These are phyloP conservation scores for Drosophila funebris DNA, from an alignment of 1,140 invertebrate genomes.

Conservation along the genomic window DNA sequence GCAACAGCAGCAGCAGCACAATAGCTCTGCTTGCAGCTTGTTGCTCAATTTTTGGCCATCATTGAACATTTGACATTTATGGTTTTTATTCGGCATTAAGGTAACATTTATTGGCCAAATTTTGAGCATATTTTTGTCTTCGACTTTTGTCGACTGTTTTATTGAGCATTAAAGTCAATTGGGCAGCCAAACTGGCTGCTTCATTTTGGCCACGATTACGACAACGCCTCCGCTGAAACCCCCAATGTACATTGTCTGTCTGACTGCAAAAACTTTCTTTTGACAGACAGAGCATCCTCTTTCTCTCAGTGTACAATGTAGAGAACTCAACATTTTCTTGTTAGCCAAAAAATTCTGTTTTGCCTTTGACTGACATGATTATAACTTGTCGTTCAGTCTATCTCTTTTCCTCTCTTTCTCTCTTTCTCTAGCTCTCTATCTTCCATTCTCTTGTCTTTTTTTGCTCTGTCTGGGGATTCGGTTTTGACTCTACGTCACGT, in stretches of 20 bases:
- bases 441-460: not conserved
- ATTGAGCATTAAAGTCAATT: constrained; percentile 73
- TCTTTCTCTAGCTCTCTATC: constrained; percentile 19
- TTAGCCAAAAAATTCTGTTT: constrained; percentile 42
- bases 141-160: constrained; percentile 40
- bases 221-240: not conserved
- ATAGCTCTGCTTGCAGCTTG: constrained; percentile 31
- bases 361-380: constrained; percentile 82
- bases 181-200: constrained; percentile 20
- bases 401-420: too few species aligned
- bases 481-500: constrained; percentile 58
- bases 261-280: constrained; percentile 48
- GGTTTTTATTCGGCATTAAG: constrained; percentile 41
- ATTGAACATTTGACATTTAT: constrained; percentile 75
- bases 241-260: not conserved
- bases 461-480: constrained; percentile 30
- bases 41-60: constrained; percentile 16
- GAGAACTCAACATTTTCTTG: constrained; percentile 48
- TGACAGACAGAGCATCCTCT: constrained; percentile 24
- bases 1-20: constrained; percentile 26
- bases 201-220: constrained; percentile 10
- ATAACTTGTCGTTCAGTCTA: constrained; percentile 61
- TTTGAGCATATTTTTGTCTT: constrained; percentile 3
- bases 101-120: not conserved
- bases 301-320: constrained; percentile 9